Evolutionary conservation across 2,888 invertebrate species (phyloP), one percentile per base, ranked within the genome.

Genomic region (Orchesellides sinensis): DNA sequence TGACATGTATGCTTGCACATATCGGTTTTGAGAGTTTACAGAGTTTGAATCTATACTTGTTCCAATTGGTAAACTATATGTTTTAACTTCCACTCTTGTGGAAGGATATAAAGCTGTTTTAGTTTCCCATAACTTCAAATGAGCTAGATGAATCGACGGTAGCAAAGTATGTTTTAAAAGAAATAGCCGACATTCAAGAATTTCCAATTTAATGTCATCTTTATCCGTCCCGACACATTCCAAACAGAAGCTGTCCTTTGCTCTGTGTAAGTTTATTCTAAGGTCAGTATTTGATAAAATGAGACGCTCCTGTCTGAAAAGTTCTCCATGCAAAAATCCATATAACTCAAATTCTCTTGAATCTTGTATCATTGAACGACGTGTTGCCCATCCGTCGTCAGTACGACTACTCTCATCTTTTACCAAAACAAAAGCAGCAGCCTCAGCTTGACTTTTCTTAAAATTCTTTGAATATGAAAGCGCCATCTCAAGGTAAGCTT

Each of bases 241-340:
- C 21, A 65, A 35, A 1, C 12, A 49, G 73, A 86, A 86, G 0
- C n/a, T 54, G 59, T 82, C 70, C 14, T 69, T 0, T 3, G 69
- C 6, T 23, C 80, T 27, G 6, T 59, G 23, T 10, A 84, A 84
- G n/a, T 32, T 45, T 14, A 85, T 27, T 0, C 77, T 12, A 3
- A 85, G 10, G 49, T 83, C 84, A 3, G 72, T 17, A 0, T 83
- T 83, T 29, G 84, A 84, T 2, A 83, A 45, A 2, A 86, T 17
- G 27, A 52, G 83, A 10, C 54, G n/a, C 0, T n/a, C 8, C 17
- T 77, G 75, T 12, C 40, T 29, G 45, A 83, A 85, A 0, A 86
- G 10, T 21, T 83, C 84, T 17, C 19, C 2, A 49, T 83, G 75
- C 1, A 77, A 77, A 10, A 69, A 14, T n/a, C 84, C 86, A 52